phyloP scores from a whole-genome alignment of 2,888 invertebrate species.

The Cantharis nigra region DNA sequence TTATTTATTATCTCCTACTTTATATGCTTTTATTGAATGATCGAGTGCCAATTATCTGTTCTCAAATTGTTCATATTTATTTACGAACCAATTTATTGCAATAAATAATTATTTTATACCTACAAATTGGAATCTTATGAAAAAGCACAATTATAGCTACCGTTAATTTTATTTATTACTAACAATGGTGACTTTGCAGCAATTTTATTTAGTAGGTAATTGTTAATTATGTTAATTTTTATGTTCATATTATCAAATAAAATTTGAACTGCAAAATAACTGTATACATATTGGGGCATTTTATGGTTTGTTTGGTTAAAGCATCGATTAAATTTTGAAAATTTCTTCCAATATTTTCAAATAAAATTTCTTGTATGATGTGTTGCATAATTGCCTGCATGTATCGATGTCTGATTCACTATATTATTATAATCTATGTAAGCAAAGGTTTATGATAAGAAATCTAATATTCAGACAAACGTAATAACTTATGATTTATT shows the following conservation, averaged over 20 bases:
- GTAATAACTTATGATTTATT: no score
- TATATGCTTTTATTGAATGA: neutral
- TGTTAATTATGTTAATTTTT: neutral
- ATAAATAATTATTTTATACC: neutral
- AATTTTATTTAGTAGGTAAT: neutral
- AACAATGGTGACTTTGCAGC: neutral
- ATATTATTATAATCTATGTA: no score
- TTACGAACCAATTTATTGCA: neutral
- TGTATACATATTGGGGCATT: neutral
- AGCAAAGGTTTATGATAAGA: no score
- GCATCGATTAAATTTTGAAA: neutral
- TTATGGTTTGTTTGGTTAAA: neutral
- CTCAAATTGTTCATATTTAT: neutral
- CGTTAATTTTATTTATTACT: neutral
- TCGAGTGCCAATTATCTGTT: neutral
- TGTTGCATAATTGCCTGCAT: neutral
- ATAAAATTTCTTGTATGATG: neutral
- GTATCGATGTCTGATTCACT: no score
- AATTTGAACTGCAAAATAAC: neutral
- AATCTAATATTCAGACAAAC: no score
- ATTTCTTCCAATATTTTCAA: neutral
- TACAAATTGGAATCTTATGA: neutral
- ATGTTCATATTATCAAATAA: neutral
- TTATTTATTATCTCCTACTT: neutral
- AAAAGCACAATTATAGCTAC: neutral